phyloP scores from a whole-genome alignment of 2,888 invertebrate genomes.

The Tachina grossa region DNA sequence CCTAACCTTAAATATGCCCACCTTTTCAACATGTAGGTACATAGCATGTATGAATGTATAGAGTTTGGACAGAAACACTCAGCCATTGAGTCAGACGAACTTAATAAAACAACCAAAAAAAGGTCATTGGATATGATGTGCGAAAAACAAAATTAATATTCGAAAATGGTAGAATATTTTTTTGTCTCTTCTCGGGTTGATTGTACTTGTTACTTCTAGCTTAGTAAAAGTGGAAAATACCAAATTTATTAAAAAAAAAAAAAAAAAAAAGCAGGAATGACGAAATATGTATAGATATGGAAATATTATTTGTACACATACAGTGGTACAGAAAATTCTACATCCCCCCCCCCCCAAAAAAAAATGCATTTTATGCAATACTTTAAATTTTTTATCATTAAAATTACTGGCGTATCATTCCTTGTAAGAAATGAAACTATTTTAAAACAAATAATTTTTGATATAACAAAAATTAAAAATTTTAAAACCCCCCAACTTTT shows the following conservation, averaged over 20 bases:
- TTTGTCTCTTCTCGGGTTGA: constrained; percentile 24
- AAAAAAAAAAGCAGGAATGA: constrained; percentile 23
- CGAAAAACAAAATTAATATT: constrained; percentile 42
- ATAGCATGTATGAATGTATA: background rate
- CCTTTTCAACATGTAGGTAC: no score
- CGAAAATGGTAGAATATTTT: constrained; percentile 37
- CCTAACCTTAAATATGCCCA: no score
- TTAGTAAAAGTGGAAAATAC: constrained; percentile 56
- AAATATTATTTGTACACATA: constrained; percentile 31
- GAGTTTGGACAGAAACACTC: constrained; percentile 2
- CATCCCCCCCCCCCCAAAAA: no score
- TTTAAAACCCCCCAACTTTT: no score
- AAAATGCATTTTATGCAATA: no score
- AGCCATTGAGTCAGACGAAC: constrained; percentile 17
- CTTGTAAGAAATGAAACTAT: no score
- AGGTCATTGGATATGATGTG: constrained; percentile 60
- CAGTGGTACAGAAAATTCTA: no score
- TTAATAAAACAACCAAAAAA: constrained; percentile 23
- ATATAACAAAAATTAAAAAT: no score
- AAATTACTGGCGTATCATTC: no score
- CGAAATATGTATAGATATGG: constrained; percentile 35
- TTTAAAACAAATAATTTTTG: no score
- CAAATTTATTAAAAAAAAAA: background rate
- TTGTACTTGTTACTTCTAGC: constrained; percentile 36
- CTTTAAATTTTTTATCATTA: no score